phyloP scores from a whole-genome alignment of 2,888 invertebrate genomes.

The Hirtodrosophila cameraria region DNA sequence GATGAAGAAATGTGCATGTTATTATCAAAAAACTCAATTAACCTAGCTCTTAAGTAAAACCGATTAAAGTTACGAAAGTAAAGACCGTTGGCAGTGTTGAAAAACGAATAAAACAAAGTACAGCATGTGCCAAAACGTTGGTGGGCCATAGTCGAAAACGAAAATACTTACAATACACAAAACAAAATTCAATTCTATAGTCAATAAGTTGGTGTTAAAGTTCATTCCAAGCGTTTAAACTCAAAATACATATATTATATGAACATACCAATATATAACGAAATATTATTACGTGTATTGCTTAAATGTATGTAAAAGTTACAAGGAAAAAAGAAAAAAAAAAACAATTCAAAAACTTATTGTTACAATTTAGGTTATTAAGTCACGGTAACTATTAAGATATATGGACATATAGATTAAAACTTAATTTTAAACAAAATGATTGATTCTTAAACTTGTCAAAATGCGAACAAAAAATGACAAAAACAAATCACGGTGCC shows the following conservation, averaged over 20 bases:
- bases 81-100: conserved; percentile 44
- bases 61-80: background rate
- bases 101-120: conserved; percentile 42
- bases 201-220: conserved; percentile 70
- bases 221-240: conserved; percentile 69
- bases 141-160: conserved; percentile 33
- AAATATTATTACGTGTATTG: conserved; percentile 63
- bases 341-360: conserved; percentile 56
- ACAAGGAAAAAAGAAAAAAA: conserved; percentile 21
- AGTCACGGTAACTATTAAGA: conserved; percentile 64
- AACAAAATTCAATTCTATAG: conserved; percentile 58
- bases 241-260: conserved; percentile 47
- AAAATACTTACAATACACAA: conserved; percentile 39
- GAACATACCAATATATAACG: conserved; percentile 55
- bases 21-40: conserved; percentile 60
- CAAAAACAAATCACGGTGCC: conserved; percentile 65
- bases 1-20: conserved; percentile 53
- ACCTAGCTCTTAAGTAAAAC: conserved; percentile 37
- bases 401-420: conserved; percentile 73
- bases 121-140: conserved; percentile 69
- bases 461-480: conserved; percentile 67
- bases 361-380: conserved; percentile 76
- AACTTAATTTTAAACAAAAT: conserved; percentile 46
- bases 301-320: conserved; percentile 72
- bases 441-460: conserved; percentile 80